Conservation (phyloP, 1,140 invertebrate species). For the Eulimnadia texana region DNA sequence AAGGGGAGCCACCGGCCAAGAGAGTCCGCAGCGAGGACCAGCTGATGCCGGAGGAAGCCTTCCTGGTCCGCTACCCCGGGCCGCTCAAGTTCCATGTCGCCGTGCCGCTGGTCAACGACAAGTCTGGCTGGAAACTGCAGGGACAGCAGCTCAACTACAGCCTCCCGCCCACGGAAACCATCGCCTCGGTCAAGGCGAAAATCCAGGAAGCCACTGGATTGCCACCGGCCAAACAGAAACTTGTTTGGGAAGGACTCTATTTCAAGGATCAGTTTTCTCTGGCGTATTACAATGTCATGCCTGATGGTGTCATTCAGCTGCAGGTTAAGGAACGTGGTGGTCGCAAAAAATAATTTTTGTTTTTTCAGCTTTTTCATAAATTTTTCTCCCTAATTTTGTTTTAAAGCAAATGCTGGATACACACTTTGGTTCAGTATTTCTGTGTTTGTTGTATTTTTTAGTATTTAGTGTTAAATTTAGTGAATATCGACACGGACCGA, state of each 20-base stretch:
- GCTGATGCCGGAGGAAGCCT: constrained; percentile 72
- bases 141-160: constrained; percentile 73
- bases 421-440: neutral
- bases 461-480: no score
- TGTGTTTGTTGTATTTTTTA: no score
- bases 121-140: constrained; percentile 77
- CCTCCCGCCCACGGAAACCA: constrained; percentile 60
- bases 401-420: neutral
- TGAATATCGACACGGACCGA: no score
- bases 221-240: constrained; percentile 95
- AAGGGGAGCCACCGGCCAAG: constrained; percentile 77
- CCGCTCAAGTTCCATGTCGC: constrained; percentile 61
- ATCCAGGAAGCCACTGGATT: constrained; percentile 79
- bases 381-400: neutral
- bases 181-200: constrained; percentile 73
- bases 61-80: constrained; percentile 49
- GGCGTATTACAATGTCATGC: constrained; percentile 87
- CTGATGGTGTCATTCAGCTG: constrained; percentile 67
- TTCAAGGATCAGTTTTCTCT: constrained; percentile 92
- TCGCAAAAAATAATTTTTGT: constrained; percentile 69
- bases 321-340: constrained; percentile 95
- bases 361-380: neutral
- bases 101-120: constrained; percentile 66
- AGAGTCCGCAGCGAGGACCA: constrained; percentile 82
- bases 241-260: constrained; percentile 89